Evolutionary conservation across 2,888 invertebrate species (phyloP).

Genomic region (Cylloceria caligata): DNA sequence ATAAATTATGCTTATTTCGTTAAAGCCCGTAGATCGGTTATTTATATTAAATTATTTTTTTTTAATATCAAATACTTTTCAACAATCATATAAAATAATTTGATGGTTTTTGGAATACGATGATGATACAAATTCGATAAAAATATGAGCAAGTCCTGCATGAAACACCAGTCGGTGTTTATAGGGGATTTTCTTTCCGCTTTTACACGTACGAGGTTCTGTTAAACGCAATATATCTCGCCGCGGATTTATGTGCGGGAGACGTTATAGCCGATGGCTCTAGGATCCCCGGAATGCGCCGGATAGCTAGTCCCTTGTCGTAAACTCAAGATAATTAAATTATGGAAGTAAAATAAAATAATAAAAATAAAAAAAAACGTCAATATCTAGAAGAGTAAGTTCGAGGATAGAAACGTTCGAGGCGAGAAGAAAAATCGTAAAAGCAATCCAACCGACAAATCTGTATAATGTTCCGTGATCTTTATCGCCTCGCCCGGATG

Average conservation of each 20-base stretch:
- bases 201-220: conserved; percentile 62
- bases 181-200: conserved; percentile 20
- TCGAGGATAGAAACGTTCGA: conserved; percentile 60
- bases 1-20: too few species aligned
- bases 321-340: conserved; percentile 83
- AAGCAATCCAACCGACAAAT: conserved; percentile 84
- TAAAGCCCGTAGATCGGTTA: too few species aligned
- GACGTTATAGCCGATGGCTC: conserved; percentile 76
- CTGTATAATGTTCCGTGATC: conserved; percentile 84
- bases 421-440: conserved; percentile 83
- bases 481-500: conserved; percentile 79
- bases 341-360: conserved; percentile 80
- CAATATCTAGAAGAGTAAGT: conserved; percentile 23
- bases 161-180: conserved; percentile 9
- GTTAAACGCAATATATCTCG: conserved; percentile 77
- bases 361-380: conserved; percentile 19
- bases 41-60: not conserved
- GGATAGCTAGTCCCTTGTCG: conserved; percentile 74
- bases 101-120: not conserved
- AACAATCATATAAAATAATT: not conserved
- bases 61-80: not conserved
- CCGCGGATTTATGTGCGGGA: conserved; percentile 79
- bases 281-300: conserved; percentile 71
- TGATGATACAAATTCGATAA: conserved; percentile 1
- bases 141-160: not conserved